A percentile compares a stretch with the other conserved stretches of the same genome.
Evolutionary conservation across 1,140 invertebrate genomes (phyloP).

Genomic region (Bombus sylvicola): DNA sequence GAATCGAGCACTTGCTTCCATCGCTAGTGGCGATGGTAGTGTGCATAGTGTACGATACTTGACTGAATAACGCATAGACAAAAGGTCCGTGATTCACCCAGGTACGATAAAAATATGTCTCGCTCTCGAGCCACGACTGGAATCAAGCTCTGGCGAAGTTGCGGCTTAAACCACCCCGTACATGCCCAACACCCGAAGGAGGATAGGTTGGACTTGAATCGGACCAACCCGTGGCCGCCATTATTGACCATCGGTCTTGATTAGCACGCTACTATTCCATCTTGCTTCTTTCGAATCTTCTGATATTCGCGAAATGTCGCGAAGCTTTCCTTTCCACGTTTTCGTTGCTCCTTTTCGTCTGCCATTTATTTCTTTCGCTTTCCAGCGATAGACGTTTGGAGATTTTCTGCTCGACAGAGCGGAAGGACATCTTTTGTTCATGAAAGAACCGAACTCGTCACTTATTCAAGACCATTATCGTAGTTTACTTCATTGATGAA

Average conservation of each 20-base stretch:
- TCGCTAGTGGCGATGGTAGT: background rate
- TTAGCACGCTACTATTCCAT: slow-evolving; percentile 58
- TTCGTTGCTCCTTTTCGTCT: too few species aligned
- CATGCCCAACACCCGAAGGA: slow-evolving; percentile 57
- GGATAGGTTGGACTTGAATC: slow-evolving; percentile 62
- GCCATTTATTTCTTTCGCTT: slow-evolving; percentile 21
- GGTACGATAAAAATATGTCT: slow-evolving; percentile 74
- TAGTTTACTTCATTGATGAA: background rate
- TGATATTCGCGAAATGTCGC: slow-evolving; percentile 30
- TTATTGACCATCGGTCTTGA: slow-evolving; percentile 73
- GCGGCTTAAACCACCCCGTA: slow-evolving; percentile 63
- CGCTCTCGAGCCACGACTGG: slow-evolving; percentile 64
- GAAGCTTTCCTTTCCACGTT: background rate
- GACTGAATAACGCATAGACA: slow-evolving; percentile 32
- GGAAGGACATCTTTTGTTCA: background rate
- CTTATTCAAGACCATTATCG: background rate
- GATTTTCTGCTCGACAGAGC: background rate
- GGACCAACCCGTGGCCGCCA: slow-evolving; percentile 68
- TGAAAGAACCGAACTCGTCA: background rate
- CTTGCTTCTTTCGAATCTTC: slow-evolving; percentile 46
- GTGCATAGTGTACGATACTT: background rate
- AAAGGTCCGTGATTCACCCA: slow-evolving; percentile 72
- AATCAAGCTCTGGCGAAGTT: slow-evolving; percentile 64
- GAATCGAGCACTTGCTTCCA: too few species aligned
- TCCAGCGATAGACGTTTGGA: background rate